A percentile compares a stretch with the other conserved stretches of the same genome.
These are phyloP conservation scores for Thermophis baileyi DNA, from an alignment of 2,113 vertebrate genomes.

Conservation along the genomic window DNA sequence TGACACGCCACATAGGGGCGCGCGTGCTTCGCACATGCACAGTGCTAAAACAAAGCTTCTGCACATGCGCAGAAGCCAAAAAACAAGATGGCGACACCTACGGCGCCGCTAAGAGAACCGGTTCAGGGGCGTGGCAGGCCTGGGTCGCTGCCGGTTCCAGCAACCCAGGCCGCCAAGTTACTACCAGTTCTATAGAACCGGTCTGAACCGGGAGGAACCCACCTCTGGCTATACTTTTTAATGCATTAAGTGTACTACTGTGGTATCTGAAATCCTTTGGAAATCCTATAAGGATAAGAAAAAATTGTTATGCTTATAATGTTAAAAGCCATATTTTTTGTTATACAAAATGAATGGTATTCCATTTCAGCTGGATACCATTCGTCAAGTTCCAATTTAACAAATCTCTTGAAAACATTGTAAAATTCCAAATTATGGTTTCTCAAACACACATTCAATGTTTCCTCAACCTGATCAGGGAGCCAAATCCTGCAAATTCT, in stretches of 20 bases:
- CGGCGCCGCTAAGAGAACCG: no score
- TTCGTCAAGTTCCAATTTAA: background rate
- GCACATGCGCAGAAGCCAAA: no score
- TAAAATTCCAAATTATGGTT: background rate
- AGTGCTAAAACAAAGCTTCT: no score
- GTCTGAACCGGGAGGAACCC: no score
- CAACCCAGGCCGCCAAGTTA: no score
- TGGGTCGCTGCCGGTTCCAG: no score
- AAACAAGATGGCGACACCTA: no score
- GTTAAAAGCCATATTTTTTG: background rate
- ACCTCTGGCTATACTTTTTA: background rate
- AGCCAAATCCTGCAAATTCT: background rate
- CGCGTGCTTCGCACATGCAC: no score
- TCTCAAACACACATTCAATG: background rate
- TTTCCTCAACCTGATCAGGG: background rate
- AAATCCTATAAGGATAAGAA: background rate
- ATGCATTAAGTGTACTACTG: background rate
- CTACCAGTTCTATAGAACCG: no score
- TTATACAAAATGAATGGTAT: background rate
- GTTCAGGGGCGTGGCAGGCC: no score
- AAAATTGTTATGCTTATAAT: background rate
- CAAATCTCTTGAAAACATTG: background rate
- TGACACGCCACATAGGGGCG: no score
- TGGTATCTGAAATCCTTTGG: background rate
- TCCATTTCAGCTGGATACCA: background rate